Percentiles rank a stretch among this genome's conserved stretches.
Conservation (phyloP, 2,113 vertebrate genomes). For the Carollia perspicillata region DNA sequence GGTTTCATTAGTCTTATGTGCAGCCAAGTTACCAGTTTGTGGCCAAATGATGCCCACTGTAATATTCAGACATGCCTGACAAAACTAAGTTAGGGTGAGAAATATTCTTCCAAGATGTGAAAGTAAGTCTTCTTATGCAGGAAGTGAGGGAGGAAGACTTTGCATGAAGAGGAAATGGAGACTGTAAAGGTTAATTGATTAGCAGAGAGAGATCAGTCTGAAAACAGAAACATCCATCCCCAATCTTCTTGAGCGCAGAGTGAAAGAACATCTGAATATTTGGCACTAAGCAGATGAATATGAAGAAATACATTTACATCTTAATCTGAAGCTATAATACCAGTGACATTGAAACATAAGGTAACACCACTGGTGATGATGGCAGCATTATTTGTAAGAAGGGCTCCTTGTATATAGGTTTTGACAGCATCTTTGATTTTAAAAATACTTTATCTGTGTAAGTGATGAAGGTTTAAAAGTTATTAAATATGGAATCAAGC, state of each 20-base stretch:
- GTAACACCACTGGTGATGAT: not conserved
- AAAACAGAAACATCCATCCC: not conserved
- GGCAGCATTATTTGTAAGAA: not conserved
- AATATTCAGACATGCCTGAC: not conserved
- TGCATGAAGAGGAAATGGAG: not conserved
- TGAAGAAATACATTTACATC: not conserved
- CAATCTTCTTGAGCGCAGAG: not conserved
- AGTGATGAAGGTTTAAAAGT: not conserved
- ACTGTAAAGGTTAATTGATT: not conserved
- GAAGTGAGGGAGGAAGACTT: not conserved
- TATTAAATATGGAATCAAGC: not conserved
- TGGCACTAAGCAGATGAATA: not conserved
- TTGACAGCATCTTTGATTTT: not conserved
- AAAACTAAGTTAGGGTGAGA: not conserved
- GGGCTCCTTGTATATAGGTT: rapidly evolving
- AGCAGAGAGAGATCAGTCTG: not conserved
- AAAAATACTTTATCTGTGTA: too few species aligned
- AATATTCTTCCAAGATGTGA: not conserved
- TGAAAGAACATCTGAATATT: not conserved
- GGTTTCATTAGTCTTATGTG: not conserved
- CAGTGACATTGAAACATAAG: not conserved
- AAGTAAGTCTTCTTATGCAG: not conserved
- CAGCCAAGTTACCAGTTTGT: not conserved
- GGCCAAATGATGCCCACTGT: not conserved
- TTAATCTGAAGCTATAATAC: not conserved